Evolutionary conservation across 2,888 invertebrate genomes (phyloP).

Genomic region (Therioaphis trifolii): DNA sequence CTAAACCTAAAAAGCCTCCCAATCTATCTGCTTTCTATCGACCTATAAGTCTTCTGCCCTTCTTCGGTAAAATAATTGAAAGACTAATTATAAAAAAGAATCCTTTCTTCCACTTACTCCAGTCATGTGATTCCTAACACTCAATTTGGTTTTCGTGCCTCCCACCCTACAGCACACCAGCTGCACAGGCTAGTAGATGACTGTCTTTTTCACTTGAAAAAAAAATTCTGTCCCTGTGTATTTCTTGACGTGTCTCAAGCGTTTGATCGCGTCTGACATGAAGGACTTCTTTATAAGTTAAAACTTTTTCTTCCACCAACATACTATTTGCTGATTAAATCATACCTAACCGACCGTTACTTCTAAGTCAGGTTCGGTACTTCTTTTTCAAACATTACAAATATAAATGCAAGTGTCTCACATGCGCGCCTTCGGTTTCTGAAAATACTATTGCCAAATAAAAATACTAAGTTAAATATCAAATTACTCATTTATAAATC

Average conservation of each 20-base stretch:
- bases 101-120: not conserved
- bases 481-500: no score
- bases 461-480: no score
- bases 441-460: no score
- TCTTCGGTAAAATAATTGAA: not conserved
- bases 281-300: no score
- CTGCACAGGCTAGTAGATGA: not conserved
- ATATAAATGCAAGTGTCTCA: no score
- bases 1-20: not conserved
- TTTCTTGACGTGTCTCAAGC: no score
- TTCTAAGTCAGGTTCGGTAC: no score
- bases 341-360: no score
- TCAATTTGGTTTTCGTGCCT: not conserved
- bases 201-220: not conserved
- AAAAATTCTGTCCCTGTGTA: no score
- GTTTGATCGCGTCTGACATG: not conserved
- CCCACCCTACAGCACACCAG: not conserved
- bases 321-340: not conserved
- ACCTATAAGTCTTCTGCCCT: not conserved
- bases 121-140: not conserved
- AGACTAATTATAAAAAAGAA: not conserved
- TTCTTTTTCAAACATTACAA: no score
- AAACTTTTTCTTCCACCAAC: not conserved
- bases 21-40: not conserved
- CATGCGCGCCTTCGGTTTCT: no score